phyloP scores from a whole-genome alignment of 2,888 invertebrate species.

The Hermaeophaga mercurialis region DNA sequence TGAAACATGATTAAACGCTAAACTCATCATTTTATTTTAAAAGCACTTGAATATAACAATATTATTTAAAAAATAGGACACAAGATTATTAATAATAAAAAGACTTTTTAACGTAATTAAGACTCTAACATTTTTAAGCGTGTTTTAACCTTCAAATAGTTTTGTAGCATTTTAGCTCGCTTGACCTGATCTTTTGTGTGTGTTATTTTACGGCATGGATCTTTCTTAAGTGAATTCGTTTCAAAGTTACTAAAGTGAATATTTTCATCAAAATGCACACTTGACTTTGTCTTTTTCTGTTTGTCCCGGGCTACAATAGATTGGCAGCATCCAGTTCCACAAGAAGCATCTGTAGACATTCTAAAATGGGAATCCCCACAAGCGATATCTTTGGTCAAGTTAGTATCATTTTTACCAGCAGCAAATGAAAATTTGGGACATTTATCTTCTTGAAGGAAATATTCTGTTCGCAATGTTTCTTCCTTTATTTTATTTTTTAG shows the following conservation, averaged over 20 bases:
- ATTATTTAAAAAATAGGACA: no score
- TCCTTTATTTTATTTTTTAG: not conserved
- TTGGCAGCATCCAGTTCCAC: not conserved
- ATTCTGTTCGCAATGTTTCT: no score
- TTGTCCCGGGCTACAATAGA: not conserved
- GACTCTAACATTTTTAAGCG: not conserved
- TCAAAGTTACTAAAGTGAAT: not conserved
- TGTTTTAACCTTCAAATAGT: slow-evolving; percentile 2
- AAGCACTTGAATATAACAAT: no score
- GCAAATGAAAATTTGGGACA: no score
- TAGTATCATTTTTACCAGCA: not conserved
- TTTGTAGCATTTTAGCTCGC: slow-evolving; percentile 4
- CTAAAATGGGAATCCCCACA: slow-evolving; percentile 3
- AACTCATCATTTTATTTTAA: no score
- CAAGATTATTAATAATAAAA: no score
- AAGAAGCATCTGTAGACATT: not conserved
- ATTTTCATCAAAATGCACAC: slow-evolving; percentile 1
- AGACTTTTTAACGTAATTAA: no score
- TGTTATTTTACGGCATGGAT: not conserved
- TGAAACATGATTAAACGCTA: no score
- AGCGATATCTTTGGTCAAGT: not conserved
- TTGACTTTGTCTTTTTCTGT: not conserved
- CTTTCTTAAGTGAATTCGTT: not conserved
- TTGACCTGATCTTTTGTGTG: not conserved
- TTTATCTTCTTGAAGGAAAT: no score